These are phyloP conservation scores for Xenops minutus DNA, from an alignment of 2,797 vertebrate species.

Conservation along the genomic window DNA sequence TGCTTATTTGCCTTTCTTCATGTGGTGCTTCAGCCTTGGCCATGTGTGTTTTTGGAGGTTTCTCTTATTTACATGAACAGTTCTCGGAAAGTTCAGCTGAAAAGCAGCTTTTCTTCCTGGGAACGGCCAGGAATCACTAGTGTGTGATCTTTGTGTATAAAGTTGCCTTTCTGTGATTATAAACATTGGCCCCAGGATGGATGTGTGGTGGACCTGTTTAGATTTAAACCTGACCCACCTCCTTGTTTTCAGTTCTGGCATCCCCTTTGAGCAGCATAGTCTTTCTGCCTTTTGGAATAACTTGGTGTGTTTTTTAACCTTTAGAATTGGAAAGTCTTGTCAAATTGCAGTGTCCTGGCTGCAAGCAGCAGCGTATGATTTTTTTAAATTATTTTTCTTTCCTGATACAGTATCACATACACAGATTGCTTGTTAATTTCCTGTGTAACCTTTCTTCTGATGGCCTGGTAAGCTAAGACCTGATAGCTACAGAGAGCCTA, in stretches of 20 bases:
- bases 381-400: background rate
- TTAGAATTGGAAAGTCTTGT: background rate
- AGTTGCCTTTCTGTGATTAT: conserved; percentile 61
- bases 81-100: conserved; percentile 54
- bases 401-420: fast-evolving
- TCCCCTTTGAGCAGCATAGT: background rate
- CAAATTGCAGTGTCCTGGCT: background rate
- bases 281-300: background rate
- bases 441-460: background rate
- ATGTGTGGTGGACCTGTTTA: conserved; percentile 57
- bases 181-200: conserved; percentile 51
- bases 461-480: background rate
- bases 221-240: conserved; percentile 52
- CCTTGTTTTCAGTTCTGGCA: background rate
- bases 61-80: conserved; percentile 42
- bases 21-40: background rate
- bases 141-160: conserved; percentile 47
- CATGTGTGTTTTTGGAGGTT: background rate
- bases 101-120: conserved; percentile 51
- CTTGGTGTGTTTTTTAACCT: background rate
- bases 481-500: background rate
- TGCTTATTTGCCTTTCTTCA: conserved; percentile 15
- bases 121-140: conserved; percentile 6
- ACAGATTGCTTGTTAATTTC: background rate
- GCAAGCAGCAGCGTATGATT: fast-evolving